Conservation (phyloP, 2,113 vertebrate species). For the Hippotragus niger region DNA sequence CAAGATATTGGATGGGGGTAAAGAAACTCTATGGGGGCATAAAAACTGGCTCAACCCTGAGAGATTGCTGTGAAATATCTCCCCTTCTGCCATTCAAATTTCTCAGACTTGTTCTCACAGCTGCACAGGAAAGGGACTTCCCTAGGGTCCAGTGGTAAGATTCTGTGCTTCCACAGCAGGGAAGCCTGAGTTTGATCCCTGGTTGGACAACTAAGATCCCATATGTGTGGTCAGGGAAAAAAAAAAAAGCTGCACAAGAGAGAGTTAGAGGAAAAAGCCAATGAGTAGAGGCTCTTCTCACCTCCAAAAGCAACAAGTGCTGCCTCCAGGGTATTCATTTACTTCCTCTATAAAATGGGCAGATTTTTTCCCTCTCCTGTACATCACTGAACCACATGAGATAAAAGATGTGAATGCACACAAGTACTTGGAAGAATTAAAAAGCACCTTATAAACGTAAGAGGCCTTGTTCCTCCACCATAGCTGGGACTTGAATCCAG, state of each 20-base stretch:
- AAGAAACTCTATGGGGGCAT: background rate
- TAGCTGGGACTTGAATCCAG: background rate
- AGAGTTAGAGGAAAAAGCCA: background rate
- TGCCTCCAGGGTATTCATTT: background rate
- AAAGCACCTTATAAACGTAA: background rate
- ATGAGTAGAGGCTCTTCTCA: background rate
- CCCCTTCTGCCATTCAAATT: background rate
- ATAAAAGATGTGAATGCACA: background rate
- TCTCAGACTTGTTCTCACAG: background rate
- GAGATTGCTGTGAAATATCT: background rate
- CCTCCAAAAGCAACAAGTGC: background rate
- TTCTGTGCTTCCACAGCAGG: background rate
- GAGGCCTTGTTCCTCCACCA: background rate
- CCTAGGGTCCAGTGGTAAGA: background rate
- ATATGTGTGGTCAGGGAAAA: background rate
- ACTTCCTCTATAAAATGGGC: background rate
- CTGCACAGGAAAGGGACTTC: background rate
- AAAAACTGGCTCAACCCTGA: background rate
- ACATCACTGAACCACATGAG: background rate
- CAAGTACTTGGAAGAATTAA: background rate
- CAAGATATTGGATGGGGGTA: background rate
- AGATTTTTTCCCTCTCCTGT: background rate
- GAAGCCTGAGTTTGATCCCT: background rate
- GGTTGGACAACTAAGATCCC: background rate
- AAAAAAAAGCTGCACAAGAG: background rate